Base-by-base conservation (phyloP, 2,888 invertebrate species). In the Beris chalybata region DNA sequence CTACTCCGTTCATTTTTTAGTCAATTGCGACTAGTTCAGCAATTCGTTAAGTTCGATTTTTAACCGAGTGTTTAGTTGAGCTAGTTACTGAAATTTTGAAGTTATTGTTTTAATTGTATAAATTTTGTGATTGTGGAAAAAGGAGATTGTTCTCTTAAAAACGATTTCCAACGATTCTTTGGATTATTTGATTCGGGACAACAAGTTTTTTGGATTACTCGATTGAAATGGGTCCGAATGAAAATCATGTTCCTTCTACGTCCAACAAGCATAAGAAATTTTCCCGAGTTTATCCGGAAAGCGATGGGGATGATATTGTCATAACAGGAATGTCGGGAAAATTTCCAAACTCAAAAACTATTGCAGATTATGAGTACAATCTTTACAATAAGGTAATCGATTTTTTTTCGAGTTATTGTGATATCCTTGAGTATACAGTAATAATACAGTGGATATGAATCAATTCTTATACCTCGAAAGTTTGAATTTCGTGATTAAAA, bases 301-400 rank as follows among this genome's bases (percentile, higher is more conserved):
- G 78, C 29, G 77, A 78, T 56, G 84, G 80, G 3, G 83, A 85
- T 71, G 82, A 83, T 71, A 79, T 86, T 66, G 86, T 86, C 9
- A 85, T 87, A 56, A 81, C 82, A 63, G 87, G 87, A 43, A 84
- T 87, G 74, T 77, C 86, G 1, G 86, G 86, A 29, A 77, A 86
- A 68, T 87, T 89, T 73, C 90, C 91, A 1, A 86, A 85, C 72
- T 87, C 87, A 0, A 82, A 84, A 56, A 88, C 85, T 75, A 81
- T 89, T 48, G 76, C 81, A 47, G 85, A 89, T 75, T 88, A 89
- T 66, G 79, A 78, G 71, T 81, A 87, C 55, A 85, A 88, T 76
- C 82, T 90, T 5, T 85, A 85, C 47, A 85, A 85, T 71, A 82
- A 83, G 81, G 84, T 83, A 38, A 38, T 5, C 3, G 38, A 38